Conservation (phyloP, 2,113 vertebrate genomes). For the Phrynocephalus versicolor region DNA sequence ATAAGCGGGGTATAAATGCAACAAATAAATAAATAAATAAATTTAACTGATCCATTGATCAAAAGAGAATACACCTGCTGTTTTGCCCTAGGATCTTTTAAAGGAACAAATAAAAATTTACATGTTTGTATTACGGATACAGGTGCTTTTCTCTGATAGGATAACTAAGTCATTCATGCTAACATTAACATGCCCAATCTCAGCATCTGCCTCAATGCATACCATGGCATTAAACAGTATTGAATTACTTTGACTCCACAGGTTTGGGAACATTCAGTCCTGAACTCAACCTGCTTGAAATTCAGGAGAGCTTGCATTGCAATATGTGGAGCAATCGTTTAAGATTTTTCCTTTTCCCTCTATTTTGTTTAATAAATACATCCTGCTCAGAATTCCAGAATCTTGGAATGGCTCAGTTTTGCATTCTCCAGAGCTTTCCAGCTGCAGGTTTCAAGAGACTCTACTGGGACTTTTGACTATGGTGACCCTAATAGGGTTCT, state of each 20-base stretch:
- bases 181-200: neutral
- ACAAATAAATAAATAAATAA: too few relatives aligned
- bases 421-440: neutral
- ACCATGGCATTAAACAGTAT: neutral
- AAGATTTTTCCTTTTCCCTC: neutral
- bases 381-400: neutral
- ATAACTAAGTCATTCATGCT: neutral
- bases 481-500: too few relatives aligned
- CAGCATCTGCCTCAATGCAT: neutral
- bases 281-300: neutral
- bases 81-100: too few relatives aligned
- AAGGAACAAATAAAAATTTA: too few relatives aligned
- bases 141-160: neutral
- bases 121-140: neutral
- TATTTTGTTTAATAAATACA: neutral
- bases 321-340: neutral
- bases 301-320: neutral
- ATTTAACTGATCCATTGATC: too few relatives aligned
- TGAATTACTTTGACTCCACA: neutral
- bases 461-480: too few relatives aligned
- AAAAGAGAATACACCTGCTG: too few relatives aligned
- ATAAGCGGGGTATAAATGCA: too few relatives aligned
- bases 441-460: neutral
- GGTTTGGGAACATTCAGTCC: conserved; percentile 2
- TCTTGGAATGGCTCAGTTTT: neutral